phyloP scores from a whole-genome alignment of 2,797 vertebrate genomes.

The Alauda arvensis region DNA sequence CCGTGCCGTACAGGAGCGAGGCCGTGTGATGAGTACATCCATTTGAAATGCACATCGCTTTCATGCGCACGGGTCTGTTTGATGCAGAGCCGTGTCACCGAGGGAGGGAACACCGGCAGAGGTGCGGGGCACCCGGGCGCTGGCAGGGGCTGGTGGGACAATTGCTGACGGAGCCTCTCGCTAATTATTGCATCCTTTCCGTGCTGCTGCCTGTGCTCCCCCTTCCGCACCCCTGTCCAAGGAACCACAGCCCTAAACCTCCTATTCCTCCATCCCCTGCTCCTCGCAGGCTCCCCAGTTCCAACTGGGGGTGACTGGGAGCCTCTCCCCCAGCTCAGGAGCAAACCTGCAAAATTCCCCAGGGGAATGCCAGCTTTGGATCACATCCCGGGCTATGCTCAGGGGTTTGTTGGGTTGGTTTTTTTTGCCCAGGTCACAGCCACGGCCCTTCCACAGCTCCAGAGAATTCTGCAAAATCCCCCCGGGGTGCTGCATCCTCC shows the following conservation, averaged over 20 bases:
- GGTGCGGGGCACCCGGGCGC: neutral
- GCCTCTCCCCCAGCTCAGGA: neutral
- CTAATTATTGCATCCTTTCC: neutral
- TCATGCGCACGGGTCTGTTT: slow-evolving; percentile 29
- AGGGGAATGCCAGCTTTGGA: rapidly evolving
- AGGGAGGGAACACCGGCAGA: neutral
- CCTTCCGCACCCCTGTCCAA: neutral
- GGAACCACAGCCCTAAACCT: neutral
- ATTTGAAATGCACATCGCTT: slow-evolving; percentile 58
- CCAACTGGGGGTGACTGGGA: neutral
- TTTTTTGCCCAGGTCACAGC: neutral
- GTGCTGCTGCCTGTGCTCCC: neutral
- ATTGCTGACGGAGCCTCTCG: neutral
- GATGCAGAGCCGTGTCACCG: neutral
- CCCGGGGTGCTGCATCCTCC: neutral
- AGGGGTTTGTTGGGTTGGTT: neutral
- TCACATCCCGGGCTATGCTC: neutral
- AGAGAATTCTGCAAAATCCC: neutral
- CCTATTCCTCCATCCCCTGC: neutral
- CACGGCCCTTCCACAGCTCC: rapidly evolving
- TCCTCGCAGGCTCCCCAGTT: neutral
- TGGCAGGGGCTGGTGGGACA: neutral
- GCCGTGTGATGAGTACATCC: slow-evolving; percentile 58
- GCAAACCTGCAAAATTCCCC: too few species aligned
- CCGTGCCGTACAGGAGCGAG: slow-evolving; percentile 24